Evolutionary conservation across 2,113 vertebrate genomes (phyloP).

Genomic region (Mesocricetus auratus): DNA sequence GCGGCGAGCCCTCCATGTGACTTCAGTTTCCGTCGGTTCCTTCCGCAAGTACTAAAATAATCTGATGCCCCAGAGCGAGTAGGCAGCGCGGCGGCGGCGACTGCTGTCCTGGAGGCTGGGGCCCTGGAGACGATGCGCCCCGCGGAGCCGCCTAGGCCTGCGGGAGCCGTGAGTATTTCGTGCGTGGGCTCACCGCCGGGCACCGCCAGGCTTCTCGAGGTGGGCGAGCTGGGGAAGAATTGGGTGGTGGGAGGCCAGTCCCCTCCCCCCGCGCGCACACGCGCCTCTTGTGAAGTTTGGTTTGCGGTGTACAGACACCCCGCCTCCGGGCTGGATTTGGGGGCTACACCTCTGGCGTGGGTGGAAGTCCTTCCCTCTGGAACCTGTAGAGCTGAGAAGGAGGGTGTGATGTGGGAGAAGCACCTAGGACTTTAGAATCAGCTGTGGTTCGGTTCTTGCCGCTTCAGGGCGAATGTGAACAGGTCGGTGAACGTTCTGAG

Average conservation of each 20-base stretch:
- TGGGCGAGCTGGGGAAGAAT: not conserved
- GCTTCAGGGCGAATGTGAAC: not conserved
- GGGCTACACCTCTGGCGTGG: too few relatives aligned
- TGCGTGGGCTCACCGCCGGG: not conserved
- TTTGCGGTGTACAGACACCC: not conserved
- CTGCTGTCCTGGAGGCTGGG: constrained; percentile 12
- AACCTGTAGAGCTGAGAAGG: not conserved
- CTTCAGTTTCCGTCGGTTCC: constrained; percentile 90
- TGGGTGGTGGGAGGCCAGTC: not conserved
- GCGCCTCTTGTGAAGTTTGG: not conserved
- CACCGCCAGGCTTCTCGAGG: not conserved
- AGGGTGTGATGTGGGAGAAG: not conserved
- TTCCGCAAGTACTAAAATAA: constrained; percentile 90
- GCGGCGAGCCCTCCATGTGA: constrained; percentile 88
- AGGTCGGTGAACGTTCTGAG: not conserved
- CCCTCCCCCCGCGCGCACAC: accelerated
- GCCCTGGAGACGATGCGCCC: constrained; percentile 81
- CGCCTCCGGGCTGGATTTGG: not conserved
- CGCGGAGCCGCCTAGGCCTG: constrained; percentile 20
- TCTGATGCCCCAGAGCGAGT: constrained; percentile 75
- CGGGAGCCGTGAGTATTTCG: constrained; percentile 85
- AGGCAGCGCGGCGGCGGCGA: constrained; percentile 4
- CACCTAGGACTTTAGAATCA: not conserved
- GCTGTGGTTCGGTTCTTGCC: not conserved
- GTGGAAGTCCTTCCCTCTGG: not conserved